These are phyloP conservation scores for Eptatretus atami DNA, from an alignment of 2,797 vertebrate species.

Conservation along the genomic window DNA sequence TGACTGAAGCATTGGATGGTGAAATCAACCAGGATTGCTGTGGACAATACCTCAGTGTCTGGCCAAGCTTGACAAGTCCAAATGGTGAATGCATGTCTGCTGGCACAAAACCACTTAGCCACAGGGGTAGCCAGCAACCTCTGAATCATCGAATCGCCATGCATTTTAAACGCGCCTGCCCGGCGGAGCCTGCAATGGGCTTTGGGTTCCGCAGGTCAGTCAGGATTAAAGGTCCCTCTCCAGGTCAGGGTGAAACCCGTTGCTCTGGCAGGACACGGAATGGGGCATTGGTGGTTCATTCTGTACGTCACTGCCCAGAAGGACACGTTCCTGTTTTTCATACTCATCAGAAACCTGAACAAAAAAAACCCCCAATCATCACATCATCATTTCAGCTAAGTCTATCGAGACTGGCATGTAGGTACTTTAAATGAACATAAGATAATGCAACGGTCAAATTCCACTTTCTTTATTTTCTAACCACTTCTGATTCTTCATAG, in stretches of 20 bases:
- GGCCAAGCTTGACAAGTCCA: too few species aligned
- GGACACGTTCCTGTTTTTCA: slow-evolving; percentile 31
- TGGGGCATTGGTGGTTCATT: slow-evolving; percentile 48
- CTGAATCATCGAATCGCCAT: slow-evolving; percentile 56
- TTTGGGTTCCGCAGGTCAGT: slow-evolving; percentile 48
- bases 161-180: slow-evolving; percentile 20
- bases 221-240: slow-evolving; percentile 64
- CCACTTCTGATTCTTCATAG: too few species aligned
- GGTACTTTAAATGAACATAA: too few species aligned
- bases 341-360: slow-evolving; percentile 60
- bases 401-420: too few species aligned
- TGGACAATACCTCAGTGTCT: too few species aligned
- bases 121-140: slow-evolving; percentile 43
- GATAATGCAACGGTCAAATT: too few species aligned
- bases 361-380: too few species aligned
- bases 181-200: slow-evolving; percentile 29
- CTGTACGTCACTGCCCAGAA: slow-evolving; percentile 65
- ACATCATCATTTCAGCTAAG: too few species aligned
- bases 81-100: background rate
- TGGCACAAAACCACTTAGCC: slow-evolving; percentile 59
- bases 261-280: slow-evolving; percentile 48
- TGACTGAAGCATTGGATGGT: too few species aligned
- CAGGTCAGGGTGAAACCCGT: slow-evolving; percentile 57
- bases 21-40: too few species aligned
- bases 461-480: too few species aligned